Percentiles rank a stretch among this genome's conserved stretches.
Evolutionary conservation across 2,797 vertebrate species (phyloP).

Genomic region (Enteromius fasciolatus): DNA sequence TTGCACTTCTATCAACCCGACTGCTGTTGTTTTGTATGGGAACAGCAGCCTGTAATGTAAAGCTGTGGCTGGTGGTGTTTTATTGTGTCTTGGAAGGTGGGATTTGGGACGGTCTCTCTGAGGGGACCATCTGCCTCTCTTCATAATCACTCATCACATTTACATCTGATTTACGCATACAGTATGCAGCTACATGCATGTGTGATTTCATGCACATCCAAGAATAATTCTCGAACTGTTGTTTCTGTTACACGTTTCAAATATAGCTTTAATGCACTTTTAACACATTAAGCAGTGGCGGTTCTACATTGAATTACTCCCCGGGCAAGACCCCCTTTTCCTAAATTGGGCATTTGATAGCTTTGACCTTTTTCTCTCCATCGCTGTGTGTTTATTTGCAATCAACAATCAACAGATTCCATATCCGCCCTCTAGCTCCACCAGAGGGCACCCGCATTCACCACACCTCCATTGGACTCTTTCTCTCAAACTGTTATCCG

Average conservation of each 20-base stretch:
- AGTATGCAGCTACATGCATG: background rate
- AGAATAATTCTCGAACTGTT: conserved; percentile 14
- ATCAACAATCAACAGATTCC: too few species aligned
- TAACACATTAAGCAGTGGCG: background rate
- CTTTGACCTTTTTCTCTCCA: too few species aligned
- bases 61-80: conserved; percentile 14
- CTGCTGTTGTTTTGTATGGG: conserved; percentile 55
- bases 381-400: too few species aligned
- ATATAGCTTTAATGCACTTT: conserved; percentile 12
- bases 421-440: too few species aligned
- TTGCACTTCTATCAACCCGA: conserved; percentile 37
- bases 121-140: conserved; percentile 31
- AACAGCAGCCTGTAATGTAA: background rate
- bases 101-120: background rate
- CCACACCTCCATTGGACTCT: too few species aligned
- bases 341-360: too few species aligned
- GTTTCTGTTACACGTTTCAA: conserved; percentile 25
- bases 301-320: too few species aligned
- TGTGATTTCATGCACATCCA: conserved; percentile 18
- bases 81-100: conserved; percentile 4
- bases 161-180: conserved; percentile 18
- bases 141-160: conserved; percentile 31
- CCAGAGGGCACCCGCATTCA: too few species aligned
- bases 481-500: too few species aligned
- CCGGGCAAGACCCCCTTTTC: too few species aligned